Percentiles rank a stretch among this genome's conserved stretches.
These are phyloP conservation scores for Ceyx margarethae DNA, from an alignment of 2,113 vertebrate genomes.

Conservation along the genomic window DNA sequence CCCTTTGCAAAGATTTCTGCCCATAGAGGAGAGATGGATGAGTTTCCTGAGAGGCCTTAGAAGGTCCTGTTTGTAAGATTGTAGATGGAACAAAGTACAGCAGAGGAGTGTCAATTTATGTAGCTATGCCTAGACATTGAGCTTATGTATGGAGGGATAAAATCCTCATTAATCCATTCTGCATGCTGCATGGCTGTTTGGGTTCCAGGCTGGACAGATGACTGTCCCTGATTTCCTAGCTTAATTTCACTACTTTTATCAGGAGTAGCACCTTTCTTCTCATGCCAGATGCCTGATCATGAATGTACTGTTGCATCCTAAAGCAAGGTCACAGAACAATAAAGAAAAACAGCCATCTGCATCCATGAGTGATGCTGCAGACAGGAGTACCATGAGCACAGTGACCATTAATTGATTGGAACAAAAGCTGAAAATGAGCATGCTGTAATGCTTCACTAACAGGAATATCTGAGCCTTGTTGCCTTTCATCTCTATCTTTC, in stretches of 20 bases:
- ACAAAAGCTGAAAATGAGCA: background rate
- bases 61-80: background rate
- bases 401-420: conserved; percentile 1
- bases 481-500: background rate
- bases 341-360: background rate
- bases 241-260: background rate
- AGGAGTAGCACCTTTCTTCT: background rate
- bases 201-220: background rate
- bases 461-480: background rate
- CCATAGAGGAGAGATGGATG: background rate
- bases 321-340: background rate
- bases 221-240: background rate
- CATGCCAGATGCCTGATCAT: background rate
- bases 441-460: background rate
- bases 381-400: background rate
- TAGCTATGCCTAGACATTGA: background rate
- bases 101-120: background rate
- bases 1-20: background rate
- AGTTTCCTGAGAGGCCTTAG: background rate
- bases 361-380: background rate
- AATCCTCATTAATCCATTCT: background rate
- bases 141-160: background rate
- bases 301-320: background rate
- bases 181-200: background rate
- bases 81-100: background rate